Evolutionary conservation across 2,797 vertebrate genomes (phyloP).

Genomic region (Vultur gryphus): DNA sequence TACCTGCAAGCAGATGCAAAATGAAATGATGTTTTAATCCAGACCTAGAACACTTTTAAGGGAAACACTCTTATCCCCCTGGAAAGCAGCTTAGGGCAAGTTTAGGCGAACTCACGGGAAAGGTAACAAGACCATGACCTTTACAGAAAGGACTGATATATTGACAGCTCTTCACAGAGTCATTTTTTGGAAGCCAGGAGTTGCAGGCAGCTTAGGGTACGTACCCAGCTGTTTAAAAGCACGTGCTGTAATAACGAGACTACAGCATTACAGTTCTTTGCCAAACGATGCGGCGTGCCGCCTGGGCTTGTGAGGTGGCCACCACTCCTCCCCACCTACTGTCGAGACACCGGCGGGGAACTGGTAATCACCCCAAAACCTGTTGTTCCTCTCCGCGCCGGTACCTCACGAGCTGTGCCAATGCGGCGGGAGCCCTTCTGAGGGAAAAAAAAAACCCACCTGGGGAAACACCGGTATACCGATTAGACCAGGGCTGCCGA

Average conservation of each 20-base stretch:
- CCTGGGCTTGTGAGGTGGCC: neutral
- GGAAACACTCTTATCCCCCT: neutral
- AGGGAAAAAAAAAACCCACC: neutral
- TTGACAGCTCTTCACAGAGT: neutral
- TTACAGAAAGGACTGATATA: neutral
- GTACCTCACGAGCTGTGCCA: neutral
- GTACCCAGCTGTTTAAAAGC: neutral
- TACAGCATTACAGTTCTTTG: neutral
- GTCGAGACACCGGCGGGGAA: neutral
- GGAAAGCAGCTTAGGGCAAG: neutral
- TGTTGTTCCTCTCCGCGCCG: neutral
- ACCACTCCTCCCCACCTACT: neutral
- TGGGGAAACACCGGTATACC: neutral
- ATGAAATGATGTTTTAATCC: neutral
- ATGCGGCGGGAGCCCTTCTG: neutral
- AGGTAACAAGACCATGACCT: neutral
- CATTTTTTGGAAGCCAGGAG: fast-evolving
- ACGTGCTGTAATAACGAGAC: neutral
- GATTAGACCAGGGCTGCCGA: neutral
- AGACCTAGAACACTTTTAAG: neutral
- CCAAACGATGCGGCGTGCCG: neutral
- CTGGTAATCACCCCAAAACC: neutral
- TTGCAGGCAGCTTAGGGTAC: neutral
- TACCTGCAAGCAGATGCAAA: neutral
- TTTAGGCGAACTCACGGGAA: fast-evolving